phyloP scores from a whole-genome alignment of 2,888 invertebrate genomes.

The Drosophila differens region DNA sequence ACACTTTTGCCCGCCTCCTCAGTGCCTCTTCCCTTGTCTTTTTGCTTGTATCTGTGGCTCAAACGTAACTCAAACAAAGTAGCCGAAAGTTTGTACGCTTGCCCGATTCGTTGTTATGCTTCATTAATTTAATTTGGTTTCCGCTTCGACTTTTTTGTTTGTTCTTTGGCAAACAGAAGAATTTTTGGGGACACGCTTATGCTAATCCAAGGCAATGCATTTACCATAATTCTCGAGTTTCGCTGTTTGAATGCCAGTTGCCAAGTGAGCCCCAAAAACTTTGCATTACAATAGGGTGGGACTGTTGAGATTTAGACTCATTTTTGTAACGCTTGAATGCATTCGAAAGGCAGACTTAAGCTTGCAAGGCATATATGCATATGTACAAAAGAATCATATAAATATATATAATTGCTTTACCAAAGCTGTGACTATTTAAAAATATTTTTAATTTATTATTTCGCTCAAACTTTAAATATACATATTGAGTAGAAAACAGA shows the following conservation, averaged over 20 bases:
- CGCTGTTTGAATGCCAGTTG: conserved; percentile 17
- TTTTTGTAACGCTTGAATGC: conserved; percentile 1
- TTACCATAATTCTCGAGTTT: conserved; percentile 42
- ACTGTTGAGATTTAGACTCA: background rate
- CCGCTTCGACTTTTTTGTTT: conserved; percentile 21
- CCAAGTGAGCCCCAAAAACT: conserved; percentile 1
- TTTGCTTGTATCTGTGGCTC: conserved; percentile 17
- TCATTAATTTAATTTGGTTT: conserved; percentile 75
- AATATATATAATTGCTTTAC: background rate
- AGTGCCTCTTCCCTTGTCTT: background rate
- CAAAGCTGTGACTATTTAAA: background rate
- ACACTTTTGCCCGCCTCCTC: conserved; percentile 4
- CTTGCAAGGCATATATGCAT: background rate
- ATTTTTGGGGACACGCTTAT: conserved; percentile 60
- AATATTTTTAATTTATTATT: background rate
- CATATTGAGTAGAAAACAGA: background rate
- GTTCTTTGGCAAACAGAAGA: conserved; percentile 40
- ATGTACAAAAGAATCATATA: too few relatives aligned
- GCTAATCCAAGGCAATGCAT: conserved; percentile 60
- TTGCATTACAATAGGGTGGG: background rate
- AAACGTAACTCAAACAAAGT: conserved; percentile 58
- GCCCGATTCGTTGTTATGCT: conserved; percentile 60
- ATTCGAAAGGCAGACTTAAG: background rate
- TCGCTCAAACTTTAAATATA: background rate
- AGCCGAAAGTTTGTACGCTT: conserved; percentile 58